A percentile compares a stretch with the other conserved stretches of the same genome.
Conservation (phyloP, 2,888 invertebrate genomes). For the Orgyia antiqua region DNA sequence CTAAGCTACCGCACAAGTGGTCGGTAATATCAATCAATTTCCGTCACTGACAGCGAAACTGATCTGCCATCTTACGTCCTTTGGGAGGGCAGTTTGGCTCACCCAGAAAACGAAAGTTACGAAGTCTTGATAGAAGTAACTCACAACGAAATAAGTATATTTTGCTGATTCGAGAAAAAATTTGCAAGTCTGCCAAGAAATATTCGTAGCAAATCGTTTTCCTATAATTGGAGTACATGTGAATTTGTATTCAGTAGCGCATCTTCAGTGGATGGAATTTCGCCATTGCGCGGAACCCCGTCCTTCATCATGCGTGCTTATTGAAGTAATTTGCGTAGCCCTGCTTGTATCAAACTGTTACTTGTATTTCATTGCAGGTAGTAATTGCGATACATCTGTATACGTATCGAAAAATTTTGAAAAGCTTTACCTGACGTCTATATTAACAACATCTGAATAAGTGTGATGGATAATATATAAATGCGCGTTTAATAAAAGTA, state of each 20-base stretch:
- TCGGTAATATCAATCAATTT: constrained; percentile 20
- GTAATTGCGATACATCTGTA: too few relatives aligned
- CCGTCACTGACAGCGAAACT: constrained; percentile 26
- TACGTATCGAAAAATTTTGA: background rate
- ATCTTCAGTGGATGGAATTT: constrained; percentile 72
- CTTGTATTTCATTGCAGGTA: constrained; percentile 36
- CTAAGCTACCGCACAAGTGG: constrained; percentile 11
- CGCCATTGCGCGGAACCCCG: constrained; percentile 65
- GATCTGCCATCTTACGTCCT: constrained; percentile 27
- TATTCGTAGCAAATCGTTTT: constrained; percentile 78
- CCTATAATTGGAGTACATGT: constrained; percentile 79
- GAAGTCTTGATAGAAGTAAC: constrained; percentile 57
- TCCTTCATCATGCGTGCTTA: constrained; percentile 75
- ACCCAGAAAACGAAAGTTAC: constrained; percentile 54
- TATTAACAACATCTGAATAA: too few relatives aligned
- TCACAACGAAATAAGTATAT: constrained; percentile 75
- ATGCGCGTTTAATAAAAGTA: too few relatives aligned
- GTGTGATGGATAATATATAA: too few relatives aligned
- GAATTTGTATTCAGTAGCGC: constrained; percentile 78
- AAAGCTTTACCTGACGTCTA: too few relatives aligned
- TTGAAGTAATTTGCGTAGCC: constrained; percentile 67
- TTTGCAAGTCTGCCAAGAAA: constrained; percentile 77
- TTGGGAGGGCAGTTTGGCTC: constrained; percentile 38
- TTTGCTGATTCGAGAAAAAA: constrained; percentile 73
- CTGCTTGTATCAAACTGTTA: constrained; percentile 41